A percentile compares a stretch with the other conserved stretches of the same genome.
Conservation (phyloP, 2,888 invertebrate genomes). For the Syritta pipiens region DNA sequence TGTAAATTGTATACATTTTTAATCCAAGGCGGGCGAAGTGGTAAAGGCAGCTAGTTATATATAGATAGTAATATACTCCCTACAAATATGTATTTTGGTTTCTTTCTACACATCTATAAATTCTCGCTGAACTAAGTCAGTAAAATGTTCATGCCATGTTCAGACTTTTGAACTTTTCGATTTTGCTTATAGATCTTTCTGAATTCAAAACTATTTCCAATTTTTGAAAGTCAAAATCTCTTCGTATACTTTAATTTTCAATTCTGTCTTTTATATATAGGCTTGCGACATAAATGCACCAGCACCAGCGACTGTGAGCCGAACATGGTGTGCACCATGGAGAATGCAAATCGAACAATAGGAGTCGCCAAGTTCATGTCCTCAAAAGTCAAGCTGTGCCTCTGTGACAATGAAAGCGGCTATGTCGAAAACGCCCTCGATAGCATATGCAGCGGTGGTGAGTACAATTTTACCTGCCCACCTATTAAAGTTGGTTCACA, state of each 20-base stretch:
- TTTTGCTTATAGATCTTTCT: too few relatives aligned
- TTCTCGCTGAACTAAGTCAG: too few relatives aligned
- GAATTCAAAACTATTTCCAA: too few relatives aligned
- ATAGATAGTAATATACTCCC: too few relatives aligned
- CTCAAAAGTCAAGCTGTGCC: constrained; percentile 81
- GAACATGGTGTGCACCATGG: constrained; percentile 82
- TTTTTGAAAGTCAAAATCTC: not conserved
- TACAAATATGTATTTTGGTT: too few relatives aligned
- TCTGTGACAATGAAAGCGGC: constrained; percentile 83
- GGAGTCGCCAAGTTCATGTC: constrained; percentile 79
- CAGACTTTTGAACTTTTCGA: too few relatives aligned
- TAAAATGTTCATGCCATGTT: too few relatives aligned
- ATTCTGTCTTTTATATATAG: constrained; percentile 64
- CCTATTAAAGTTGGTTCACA: not conserved
- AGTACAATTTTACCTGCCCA: constrained; percentile 27
- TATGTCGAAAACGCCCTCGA: constrained; percentile 82
- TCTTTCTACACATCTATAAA: too few relatives aligned
- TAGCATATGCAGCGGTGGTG: constrained; percentile 82
- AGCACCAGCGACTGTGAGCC: constrained; percentile 84
- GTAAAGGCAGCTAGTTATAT: too few relatives aligned
- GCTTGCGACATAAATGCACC: constrained; percentile 81
- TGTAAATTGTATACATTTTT: too few relatives aligned
- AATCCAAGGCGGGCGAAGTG: too few relatives aligned
- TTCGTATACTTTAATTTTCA: constrained; percentile 3
- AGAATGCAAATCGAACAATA: constrained; percentile 80